phyloP scores from a whole-genome alignment of 2,888 invertebrate genomes.

The Taphrorychus bicolor region DNA sequence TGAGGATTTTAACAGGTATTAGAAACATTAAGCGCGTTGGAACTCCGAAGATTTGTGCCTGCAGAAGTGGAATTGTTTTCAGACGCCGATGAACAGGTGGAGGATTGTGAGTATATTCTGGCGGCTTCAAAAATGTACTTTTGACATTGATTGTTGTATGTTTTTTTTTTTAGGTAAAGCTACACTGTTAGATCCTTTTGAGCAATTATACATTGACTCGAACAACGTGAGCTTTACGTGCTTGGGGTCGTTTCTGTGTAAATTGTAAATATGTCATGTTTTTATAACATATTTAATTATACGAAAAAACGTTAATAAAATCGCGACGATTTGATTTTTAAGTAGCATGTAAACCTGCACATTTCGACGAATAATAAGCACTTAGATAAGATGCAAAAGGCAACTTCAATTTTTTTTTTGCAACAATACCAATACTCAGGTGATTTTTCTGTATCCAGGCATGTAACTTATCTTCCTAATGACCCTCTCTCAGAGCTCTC shows the following conservation, averaged over 20 bases:
- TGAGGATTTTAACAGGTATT: constrained; percentile 61
- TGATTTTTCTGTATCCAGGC: no score
- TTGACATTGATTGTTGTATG: not conserved
- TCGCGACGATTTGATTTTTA: no score
- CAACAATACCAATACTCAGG: no score
- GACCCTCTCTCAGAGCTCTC: no score
- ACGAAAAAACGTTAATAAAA: not conserved
- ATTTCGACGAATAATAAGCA: no score
- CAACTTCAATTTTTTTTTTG: no score
- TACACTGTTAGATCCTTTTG: constrained; percentile 48
- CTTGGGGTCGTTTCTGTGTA: constrained; percentile 47
- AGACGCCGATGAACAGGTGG: constrained; percentile 29
- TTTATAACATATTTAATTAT: constrained; percentile 1
- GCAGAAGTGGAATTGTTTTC: constrained; percentile 59
- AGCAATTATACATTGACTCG: constrained; percentile 46
- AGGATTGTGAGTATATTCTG: constrained; percentile 41
- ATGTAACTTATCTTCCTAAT: no score
- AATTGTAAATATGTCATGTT: constrained; percentile 9
- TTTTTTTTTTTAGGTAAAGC: constrained; percentile 46
- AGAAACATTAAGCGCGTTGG: constrained; percentile 64
- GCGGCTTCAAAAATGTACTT: no score
- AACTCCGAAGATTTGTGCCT: constrained; percentile 56
- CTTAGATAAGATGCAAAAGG: no score
- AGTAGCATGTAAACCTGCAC: no score
- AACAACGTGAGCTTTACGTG: constrained; percentile 43